phyloP scores from a whole-genome alignment of 2,113 vertebrate species.

The Pelmatolapia mariae region DNA sequence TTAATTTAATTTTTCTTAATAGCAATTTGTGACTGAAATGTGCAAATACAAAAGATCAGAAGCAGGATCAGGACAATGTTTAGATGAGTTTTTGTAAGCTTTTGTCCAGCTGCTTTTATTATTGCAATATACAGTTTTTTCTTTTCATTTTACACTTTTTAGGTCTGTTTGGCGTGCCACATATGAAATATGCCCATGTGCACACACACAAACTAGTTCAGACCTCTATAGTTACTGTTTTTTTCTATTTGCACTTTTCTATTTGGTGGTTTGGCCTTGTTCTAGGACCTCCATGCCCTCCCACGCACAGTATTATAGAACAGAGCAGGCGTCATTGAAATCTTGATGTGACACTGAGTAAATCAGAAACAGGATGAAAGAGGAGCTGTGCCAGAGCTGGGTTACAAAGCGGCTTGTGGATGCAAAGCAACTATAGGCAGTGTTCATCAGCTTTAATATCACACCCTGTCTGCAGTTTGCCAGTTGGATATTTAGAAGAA shows the following conservation, averaged over 20 bases:
- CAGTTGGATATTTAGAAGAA: not conserved
- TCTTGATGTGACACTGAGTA: not conserved
- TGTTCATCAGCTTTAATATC: not conserved
- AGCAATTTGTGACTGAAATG: not conserved
- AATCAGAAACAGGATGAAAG: not conserved
- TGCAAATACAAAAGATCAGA: not conserved
- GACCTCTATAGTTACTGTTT: not conserved
- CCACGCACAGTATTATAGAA: not conserved
- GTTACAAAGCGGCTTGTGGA: not conserved
- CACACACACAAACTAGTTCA: not conserved
- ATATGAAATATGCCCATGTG: not conserved
- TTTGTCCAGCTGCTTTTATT: not conserved
- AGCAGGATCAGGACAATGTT: not conserved
- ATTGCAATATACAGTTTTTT: not conserved
- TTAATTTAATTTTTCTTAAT: not conserved
- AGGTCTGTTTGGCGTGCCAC: not conserved
- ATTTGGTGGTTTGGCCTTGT: not conserved
- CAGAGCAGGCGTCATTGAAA: not conserved
- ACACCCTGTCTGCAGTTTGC: not conserved
- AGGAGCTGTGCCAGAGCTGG: not conserved
- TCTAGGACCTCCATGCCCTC: not conserved
- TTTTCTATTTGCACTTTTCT: not conserved
- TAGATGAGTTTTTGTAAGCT: not conserved
- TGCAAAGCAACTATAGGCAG: not conserved
- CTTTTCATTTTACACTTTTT: not conserved